A percentile compares a stretch with the other conserved stretches of the same genome.
phyloP scores from a whole-genome alignment of 30 jellyfish, hydroid and myxozoan genomes.

The Hydractinia echinata region DNA sequence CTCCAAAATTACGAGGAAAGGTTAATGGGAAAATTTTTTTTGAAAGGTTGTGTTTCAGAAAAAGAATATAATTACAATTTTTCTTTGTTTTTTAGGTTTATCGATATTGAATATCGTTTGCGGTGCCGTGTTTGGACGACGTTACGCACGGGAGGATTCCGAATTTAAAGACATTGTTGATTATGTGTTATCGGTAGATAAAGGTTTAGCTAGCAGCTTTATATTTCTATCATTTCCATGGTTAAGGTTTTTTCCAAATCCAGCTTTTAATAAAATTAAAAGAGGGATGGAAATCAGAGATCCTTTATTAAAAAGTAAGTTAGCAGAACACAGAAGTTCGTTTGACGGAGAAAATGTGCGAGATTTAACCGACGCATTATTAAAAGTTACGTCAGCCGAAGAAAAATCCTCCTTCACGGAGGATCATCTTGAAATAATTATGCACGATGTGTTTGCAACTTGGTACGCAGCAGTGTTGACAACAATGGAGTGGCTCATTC shows the following conservation, averaged over 20 bases:
- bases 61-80: too few relatives aligned
- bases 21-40: background rate
- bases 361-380: constrained; percentile 65
- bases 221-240: constrained; percentile 63
- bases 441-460: constrained; percentile 48
- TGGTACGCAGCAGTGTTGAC: constrained; percentile 70
- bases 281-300: constrained; percentile 57
- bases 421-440: constrained; percentile 30
- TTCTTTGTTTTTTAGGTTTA: constrained; percentile 36
- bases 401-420: constrained; percentile 24
- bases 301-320: constrained; percentile 27
- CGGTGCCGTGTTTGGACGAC: constrained; percentile 48
- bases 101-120: constrained; percentile 58
- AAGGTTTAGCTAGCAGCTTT: constrained; percentile 52
- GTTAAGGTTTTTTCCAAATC: constrained; percentile 63
- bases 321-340: constrained; percentile 44
- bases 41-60: too few relatives aligned
- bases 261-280: constrained; percentile 32
- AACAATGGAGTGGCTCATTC: constrained; percentile 55
- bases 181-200: constrained; percentile 13
- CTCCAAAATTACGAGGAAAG: background rate
- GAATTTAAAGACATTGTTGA: constrained; percentile 47
- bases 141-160: constrained; percentile 44
- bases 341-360: constrained; percentile 48
- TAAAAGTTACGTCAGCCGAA: constrained; percentile 26